Base-by-base conservation (phyloP, 2,113 vertebrate species). In the Colinus virginianus region DNA sequence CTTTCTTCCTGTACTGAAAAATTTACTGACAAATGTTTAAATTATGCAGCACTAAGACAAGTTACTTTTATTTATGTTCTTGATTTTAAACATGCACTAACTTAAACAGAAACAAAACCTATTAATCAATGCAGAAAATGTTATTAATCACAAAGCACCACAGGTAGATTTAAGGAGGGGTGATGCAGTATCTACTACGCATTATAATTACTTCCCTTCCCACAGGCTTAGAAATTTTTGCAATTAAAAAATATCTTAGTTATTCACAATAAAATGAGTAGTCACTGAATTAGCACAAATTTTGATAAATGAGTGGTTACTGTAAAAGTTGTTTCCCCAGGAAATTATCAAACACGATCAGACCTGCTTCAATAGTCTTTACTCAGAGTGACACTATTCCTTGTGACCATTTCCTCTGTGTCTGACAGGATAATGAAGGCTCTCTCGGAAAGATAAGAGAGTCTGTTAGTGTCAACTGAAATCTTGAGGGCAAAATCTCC, bases 41-140 rank as follows among this genome's bases (percentile, higher is more conserved):
- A 88, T 95, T 92, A 94, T 19, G 22, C 58, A 94, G 76, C 46
- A 67, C 40, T 95, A 87, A 49, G 62, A 74, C 40, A 90, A 94
- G 30, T 90, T 88, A 76, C 25, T 45, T 92, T 66, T 93, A 87
- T 75, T 83, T 91, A 69, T 62, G 86, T 30, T 70, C 66, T 55
- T 68, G 76, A 69, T 88, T 95, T 93, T 81, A 67, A 92, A 95
- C 56, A 56, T 59, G 84, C 68, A 87, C n/a, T 84, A 95, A 91
- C 64, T 97, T 81, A 93, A 94, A 90, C 67, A 95, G 83, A 85
- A 69, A 93, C 78, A 93, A 96, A 95, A 90, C 15, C n/a, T 72
- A 71, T 28, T 66, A 58, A 96, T 94, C 86, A 94, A 88, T 80
- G 76, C 22, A 77, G 36, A 81, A 80, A 43, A 85, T 67, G 61